Percentiles rank a stretch among this genome's conserved stretches.
Conservation (phyloP, 2,888 invertebrate genomes). For the Callosobruchus maculatus region DNA sequence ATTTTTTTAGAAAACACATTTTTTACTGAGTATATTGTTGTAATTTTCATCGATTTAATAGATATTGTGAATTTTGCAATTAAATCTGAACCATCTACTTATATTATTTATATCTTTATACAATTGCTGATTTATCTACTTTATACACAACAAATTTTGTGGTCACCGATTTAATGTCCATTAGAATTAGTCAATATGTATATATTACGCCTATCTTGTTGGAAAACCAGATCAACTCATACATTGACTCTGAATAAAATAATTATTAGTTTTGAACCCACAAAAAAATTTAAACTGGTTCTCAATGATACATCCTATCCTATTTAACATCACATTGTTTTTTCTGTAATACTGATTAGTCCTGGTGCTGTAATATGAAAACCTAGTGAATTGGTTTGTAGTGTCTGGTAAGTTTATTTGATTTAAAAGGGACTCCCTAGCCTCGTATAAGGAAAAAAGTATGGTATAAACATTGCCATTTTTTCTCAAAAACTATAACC, state of each 20-base stretch:
- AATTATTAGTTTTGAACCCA: neutral
- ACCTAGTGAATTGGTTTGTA: too few relatives aligned
- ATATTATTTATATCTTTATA: neutral
- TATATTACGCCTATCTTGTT: neutral
- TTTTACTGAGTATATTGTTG: neutral
- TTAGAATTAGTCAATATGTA: neutral
- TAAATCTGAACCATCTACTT: neutral
- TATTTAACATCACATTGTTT: neutral
- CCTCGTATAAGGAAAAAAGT: too few relatives aligned
- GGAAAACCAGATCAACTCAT: neutral
- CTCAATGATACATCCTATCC: neutral
- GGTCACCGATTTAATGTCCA: neutral
- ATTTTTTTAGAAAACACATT: neutral
- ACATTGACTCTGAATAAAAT: neutral
- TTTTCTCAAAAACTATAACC: too few relatives aligned
- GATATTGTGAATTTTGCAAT: neutral
- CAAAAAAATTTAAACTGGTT: neutral
- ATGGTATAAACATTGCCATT: too few relatives aligned
- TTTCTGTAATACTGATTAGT: neutral
- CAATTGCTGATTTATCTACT: neutral
- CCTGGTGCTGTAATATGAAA: neutral
- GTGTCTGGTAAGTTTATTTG: too few relatives aligned
- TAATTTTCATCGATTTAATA: neutral
- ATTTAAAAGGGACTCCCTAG: too few relatives aligned
- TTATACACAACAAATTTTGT: neutral